Conservation (phyloP, 2,797 vertebrate genomes). For the Gastrophryne carolinensis region DNA sequence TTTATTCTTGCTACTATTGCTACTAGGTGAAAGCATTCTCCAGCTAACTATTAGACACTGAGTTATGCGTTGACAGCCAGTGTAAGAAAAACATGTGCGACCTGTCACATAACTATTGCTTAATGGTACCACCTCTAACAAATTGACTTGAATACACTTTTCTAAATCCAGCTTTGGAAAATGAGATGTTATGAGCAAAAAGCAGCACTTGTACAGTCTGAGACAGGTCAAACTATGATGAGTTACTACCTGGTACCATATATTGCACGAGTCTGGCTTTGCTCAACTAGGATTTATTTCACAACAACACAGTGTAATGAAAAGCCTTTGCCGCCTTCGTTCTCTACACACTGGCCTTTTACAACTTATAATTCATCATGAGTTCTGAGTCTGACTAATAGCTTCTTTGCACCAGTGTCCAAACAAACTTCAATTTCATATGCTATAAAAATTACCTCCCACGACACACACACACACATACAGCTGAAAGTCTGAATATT, state of each 20-base stretch:
- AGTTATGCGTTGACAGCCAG: too few species aligned
- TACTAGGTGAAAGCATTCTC: too few species aligned
- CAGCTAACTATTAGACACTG: too few species aligned
- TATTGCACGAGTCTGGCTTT: conserved; percentile 18
- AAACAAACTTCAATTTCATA: conserved; percentile 31
- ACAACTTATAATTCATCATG: conserved; percentile 31
- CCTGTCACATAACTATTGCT: too few species aligned
- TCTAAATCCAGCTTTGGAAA: background rate
- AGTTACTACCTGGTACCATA: conserved; percentile 4
- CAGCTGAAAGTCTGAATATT: background rate
- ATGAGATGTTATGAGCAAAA: background rate
- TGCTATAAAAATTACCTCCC: conserved; percentile 35
- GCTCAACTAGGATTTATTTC: conserved; percentile 18
- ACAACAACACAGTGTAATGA: background rate
- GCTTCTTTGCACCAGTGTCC: conserved; percentile 22
- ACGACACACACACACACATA: background rate
- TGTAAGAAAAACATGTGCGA: too few species aligned
- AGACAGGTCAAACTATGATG: background rate
- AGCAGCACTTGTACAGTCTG: background rate
- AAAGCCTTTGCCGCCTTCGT: background rate
- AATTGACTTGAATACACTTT: too few species aligned
- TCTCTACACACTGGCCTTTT: conserved; percentile 8
- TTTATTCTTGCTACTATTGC: too few species aligned
- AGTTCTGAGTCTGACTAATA: conserved; percentile 31
- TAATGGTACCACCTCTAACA: too few species aligned